Evolutionary conservation across 2,888 invertebrate species (phyloP).

Genomic region (Bedellia somnulentella): DNA sequence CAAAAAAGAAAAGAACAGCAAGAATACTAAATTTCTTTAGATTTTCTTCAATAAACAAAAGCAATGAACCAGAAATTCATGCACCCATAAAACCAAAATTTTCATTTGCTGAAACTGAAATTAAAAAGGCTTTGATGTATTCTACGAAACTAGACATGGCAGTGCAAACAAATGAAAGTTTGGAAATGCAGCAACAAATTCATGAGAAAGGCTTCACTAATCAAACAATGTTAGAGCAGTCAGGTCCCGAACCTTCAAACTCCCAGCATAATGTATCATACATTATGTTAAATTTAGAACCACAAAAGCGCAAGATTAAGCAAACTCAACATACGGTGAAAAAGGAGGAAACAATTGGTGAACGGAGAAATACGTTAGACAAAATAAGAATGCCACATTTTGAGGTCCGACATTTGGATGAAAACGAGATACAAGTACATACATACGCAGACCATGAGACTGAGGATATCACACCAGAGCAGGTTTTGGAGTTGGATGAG

Average conservation of each 20-base stretch:
- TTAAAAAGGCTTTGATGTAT: slow-evolving; percentile 18
- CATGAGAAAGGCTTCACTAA: slow-evolving; percentile 5
- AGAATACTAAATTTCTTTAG: slow-evolving; percentile 5
- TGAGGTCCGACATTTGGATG: too few relatives aligned
- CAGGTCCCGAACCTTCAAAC: not conserved
- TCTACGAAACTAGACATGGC: slow-evolving; percentile 14
- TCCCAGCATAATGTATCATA: not conserved
- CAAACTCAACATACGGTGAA: not conserved
- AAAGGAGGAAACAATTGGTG: not conserved
- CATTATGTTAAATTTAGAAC: too few relatives aligned
- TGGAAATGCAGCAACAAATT: too few relatives aligned
- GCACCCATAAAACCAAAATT: slow-evolving; percentile 13
- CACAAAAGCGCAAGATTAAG: not conserved
- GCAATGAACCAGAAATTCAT: slow-evolving; percentile 5
- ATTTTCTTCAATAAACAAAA: not conserved
- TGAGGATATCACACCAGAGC: too few relatives aligned
- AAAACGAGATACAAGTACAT: too few relatives aligned
- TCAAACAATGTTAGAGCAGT: slow-evolving; percentile 6
- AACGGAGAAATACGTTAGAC: too few relatives aligned
- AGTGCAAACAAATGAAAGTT: slow-evolving; percentile 35
- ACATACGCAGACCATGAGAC: too few relatives aligned
- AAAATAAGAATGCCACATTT: too few relatives aligned
- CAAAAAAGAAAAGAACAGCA: slow-evolving; percentile 7
- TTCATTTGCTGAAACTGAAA: slow-evolving; percentile 30
- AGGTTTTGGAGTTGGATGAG: too few relatives aligned